Conservation (phyloP, 2,113 vertebrate genomes). For the Anarhynchus alexandrinus region DNA sequence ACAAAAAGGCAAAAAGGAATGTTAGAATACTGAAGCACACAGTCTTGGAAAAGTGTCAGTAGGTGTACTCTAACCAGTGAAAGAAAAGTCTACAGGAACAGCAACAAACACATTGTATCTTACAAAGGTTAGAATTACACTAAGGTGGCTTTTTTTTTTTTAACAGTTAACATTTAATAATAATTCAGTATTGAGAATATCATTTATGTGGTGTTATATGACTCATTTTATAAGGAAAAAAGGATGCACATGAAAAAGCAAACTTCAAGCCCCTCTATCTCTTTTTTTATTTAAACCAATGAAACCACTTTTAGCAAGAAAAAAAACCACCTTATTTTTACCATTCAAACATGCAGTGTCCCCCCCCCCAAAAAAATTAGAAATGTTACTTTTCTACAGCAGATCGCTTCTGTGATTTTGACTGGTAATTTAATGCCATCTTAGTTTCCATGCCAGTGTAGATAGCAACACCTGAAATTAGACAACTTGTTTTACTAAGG, state of each 20-base stretch:
- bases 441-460: conserved; percentile 99
- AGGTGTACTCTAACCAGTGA: not conserved
- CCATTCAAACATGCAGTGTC: not conserved
- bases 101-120: not conserved
- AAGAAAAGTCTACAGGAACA: not conserved
- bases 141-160: not conserved
- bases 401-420: conserved; percentile 97
- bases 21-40: not conserved
- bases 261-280: not conserved
- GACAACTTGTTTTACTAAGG: conserved; percentile 5
- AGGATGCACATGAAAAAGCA: not conserved
- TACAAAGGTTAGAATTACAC: not conserved
- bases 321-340: not conserved
- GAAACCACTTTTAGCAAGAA: not conserved
- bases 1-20: not conserved
- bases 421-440: conserved; percentile 98
- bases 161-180: not conserved
- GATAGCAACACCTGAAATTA: conserved; percentile 86
- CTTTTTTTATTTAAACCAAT: not conserved
- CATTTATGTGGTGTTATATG: not conserved
- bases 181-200: not conserved
- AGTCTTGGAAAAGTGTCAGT: not conserved
- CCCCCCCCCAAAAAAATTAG: not conserved
- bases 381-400: conserved; percentile 95
- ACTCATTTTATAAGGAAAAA: not conserved